phyloP scores from a whole-genome alignment of 2,888 invertebrate genomes.

The Hemithea aestivaria region DNA sequence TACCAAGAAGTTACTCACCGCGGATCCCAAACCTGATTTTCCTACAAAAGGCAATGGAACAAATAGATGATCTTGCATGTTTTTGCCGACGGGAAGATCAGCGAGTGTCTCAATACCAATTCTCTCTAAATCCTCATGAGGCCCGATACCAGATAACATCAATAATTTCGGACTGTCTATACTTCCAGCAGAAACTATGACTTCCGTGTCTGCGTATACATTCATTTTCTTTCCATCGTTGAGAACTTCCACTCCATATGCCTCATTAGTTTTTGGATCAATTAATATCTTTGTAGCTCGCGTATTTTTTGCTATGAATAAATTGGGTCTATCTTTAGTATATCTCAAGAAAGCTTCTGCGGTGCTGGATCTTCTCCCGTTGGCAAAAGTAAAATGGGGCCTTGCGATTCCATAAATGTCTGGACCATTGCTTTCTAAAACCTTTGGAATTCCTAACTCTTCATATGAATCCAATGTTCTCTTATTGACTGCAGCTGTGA shows the following conservation, averaged over 20 bases:
- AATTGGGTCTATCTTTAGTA: slow-evolving; percentile 44
- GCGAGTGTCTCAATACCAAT: slow-evolving; percentile 42
- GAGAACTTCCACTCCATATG: slow-evolving; percentile 50
- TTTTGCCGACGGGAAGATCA: slow-evolving; percentile 61
- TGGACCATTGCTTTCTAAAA: slow-evolving; percentile 45
- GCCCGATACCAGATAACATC: slow-evolving; percentile 64
- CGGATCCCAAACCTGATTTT: slow-evolving; percentile 45
- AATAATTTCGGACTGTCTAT: slow-evolving; percentile 61
- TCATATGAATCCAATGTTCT: slow-evolving; percentile 37
- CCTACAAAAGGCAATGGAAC: slow-evolving; percentile 47
- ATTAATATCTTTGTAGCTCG: slow-evolving; percentile 55
- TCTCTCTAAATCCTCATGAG: slow-evolving; percentile 41
- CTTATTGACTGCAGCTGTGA: slow-evolving; percentile 36
- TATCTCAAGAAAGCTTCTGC: slow-evolving; percentile 56
- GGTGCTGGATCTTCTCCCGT: slow-evolving; percentile 59
- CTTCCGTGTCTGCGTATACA: slow-evolving; percentile 48
- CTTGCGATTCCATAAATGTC: slow-evolving; percentile 36
- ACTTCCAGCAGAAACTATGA: slow-evolving; percentile 58
- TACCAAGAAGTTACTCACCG: slow-evolving; percentile 42
- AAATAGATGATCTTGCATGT: slow-evolving; percentile 57
- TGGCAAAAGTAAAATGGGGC: slow-evolving; percentile 45
- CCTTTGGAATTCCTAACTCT: slow-evolving; percentile 45
- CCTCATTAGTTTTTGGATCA: slow-evolving; percentile 35
- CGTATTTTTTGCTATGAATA: slow-evolving; percentile 50
- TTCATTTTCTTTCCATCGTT: slow-evolving; percentile 37